Percentiles rank a stretch among this genome's conserved stretches.
These are phyloP conservation scores for Eptatretus atami DNA, from an alignment of 2,797 vertebrate species.

Conservation along the genomic window DNA sequence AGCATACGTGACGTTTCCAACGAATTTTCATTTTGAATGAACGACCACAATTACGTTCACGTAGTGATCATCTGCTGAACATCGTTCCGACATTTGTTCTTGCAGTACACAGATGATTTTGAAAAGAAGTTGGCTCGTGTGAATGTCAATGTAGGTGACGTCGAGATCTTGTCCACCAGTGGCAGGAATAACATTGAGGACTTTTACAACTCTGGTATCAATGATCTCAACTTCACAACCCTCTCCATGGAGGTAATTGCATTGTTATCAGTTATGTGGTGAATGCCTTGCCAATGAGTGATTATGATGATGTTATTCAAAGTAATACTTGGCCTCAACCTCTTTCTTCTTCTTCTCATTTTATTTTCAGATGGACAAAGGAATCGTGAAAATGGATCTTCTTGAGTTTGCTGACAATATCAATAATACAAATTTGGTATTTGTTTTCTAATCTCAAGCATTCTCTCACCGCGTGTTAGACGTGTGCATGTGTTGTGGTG, in stretches of 20 bases:
- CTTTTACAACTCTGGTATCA: conserved; percentile 9
- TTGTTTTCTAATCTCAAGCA: no score
- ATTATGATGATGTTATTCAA: no score
- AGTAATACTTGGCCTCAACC: no score
- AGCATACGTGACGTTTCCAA: no score
- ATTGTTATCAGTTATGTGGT: no score
- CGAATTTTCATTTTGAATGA: no score
- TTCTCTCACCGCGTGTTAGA: no score
- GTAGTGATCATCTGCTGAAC: neutral
- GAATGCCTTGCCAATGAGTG: no score
- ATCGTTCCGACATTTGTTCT: neutral
- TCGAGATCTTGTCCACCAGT: conserved; percentile 18
- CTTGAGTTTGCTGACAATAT: neutral
- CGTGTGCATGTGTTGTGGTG: no score
- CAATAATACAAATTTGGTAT: no score
- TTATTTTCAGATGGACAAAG: neutral
- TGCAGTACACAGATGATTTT: conserved; percentile 26
- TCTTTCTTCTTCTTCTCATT: neutral
- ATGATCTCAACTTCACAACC: conserved; percentile 13
- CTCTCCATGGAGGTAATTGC: conserved; percentile 18
- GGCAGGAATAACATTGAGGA: conserved; percentile 12
- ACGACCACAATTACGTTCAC: neutral
- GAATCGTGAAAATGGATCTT: neutral
- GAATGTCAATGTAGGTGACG: conserved; percentile 16
- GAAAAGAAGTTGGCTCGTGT: conserved; percentile 14